These are phyloP conservation scores for Lycaena phlaeas DNA, from an alignment of 2,888 invertebrate species.

Conservation along the genomic window DNA sequence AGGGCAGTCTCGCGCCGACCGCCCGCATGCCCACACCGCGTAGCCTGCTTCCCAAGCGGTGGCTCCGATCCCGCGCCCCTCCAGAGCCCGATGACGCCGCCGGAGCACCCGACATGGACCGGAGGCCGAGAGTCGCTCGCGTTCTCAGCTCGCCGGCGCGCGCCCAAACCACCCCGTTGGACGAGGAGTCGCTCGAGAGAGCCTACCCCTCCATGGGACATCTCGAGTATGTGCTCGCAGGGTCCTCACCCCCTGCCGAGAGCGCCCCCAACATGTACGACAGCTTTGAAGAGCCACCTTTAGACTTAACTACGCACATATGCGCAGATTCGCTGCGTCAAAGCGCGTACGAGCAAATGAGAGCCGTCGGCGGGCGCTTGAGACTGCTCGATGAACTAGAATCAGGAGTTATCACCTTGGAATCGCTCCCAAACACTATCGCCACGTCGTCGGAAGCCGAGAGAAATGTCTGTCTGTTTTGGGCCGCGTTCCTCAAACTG, in stretches of 20 bases:
- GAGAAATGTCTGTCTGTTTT: constrained; percentile 80
- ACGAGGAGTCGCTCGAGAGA: constrained; percentile 74
- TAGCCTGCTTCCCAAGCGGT: constrained; percentile 51
- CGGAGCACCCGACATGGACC: constrained; percentile 35
- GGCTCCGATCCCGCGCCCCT: constrained; percentile 35
- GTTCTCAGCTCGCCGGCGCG: constrained; percentile 34
- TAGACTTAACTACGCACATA: constrained; percentile 80
- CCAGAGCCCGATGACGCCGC: background rate
- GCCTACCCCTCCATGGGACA: constrained; percentile 78
- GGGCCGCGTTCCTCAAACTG: constrained; percentile 82
- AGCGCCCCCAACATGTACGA: constrained; percentile 87
- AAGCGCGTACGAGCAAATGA: constrained; percentile 83
- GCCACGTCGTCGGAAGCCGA: constrained; percentile 76
- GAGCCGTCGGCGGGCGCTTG: constrained; percentile 77
- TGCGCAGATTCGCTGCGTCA: constrained; percentile 82
- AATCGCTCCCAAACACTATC: constrained; percentile 66
- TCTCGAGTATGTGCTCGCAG: constrained; percentile 85
- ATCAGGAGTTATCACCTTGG: constrained; percentile 74
- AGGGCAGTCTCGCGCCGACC: constrained; percentile 37
- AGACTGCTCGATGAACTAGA: constrained; percentile 83
- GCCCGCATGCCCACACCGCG: constrained; percentile 59
- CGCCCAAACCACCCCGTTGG: constrained; percentile 33
- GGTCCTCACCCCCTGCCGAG: constrained; percentile 85
- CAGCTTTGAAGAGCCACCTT: constrained; percentile 82
- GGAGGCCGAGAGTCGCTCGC: constrained; percentile 39